Base-by-base conservation (phyloP, 1,140 invertebrate species). In the Heliconius hewitsoni region DNA sequence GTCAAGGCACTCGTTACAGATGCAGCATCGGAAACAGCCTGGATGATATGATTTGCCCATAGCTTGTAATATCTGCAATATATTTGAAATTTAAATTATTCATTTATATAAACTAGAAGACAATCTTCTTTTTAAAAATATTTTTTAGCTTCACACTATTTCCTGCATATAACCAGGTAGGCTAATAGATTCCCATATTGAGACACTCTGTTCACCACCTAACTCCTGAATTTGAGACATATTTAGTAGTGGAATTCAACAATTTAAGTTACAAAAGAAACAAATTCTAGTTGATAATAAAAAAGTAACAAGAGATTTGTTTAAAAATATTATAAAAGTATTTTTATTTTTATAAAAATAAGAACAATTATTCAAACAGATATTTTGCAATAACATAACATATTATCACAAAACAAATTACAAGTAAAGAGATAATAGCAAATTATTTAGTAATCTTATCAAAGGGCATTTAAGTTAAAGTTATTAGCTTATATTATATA, bases 1-100 rank as follows among this genome's bases (percentile, higher is more conserved):
- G 92, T 99, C 99, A 27, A 99, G 95, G 94, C 99, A 99, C 90
- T 99, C 98, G 91, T 99, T 99, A 91, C 99, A 99, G 70, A 99
- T 96, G 93, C 98, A 99, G 93, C 99, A 99, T 70, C 99, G 96
- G 94, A 99, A 99, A 95, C 99, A 99, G 5, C 98, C 98, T 19
- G 99, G 99, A 94, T 99, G 99, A 95, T 99, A 99, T 0, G 98
- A 99, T 94, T 99, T 99, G 9, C 99, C 99, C 98, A 99, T 99
- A 1, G 99, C 99, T 97, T 99, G 98, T 52, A 99, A 93, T 89
- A 99, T 99, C 98, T 99, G 87, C 9, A 89, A 91, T 73, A 75
- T 89, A 93, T 85, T 55, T 37, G 8, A 79, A 77, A 74, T 77
- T 57, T 42, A 9, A 34, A 55, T 52, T 37, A 76, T 66, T 73